Evolutionary conservation across 2,888 invertebrate species (phyloP).

Genomic region (Drosophila nr. perissopoda): DNA sequence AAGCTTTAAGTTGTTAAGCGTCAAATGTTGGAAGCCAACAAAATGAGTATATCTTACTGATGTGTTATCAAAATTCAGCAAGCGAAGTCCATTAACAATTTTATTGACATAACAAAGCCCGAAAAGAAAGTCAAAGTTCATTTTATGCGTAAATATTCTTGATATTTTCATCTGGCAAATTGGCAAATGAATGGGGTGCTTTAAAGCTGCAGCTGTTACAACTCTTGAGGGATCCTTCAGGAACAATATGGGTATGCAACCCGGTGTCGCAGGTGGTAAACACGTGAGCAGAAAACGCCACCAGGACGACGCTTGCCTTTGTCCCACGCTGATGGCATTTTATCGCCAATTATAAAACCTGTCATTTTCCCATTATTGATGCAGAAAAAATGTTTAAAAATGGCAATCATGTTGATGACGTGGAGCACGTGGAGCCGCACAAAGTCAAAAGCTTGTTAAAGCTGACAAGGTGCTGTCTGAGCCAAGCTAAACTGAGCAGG

Average conservation of each 20-base stretch:
- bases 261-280: conserved; percentile 34
- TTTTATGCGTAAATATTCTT: conserved; percentile 37
- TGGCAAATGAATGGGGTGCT: conserved; percentile 16
- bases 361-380: conserved; percentile 68
- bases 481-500: conserved; percentile 18
- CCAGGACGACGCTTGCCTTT: conserved; percentile 15
- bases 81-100: conserved; percentile 54
- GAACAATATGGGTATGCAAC: conserved; percentile 6
- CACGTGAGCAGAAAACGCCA: conserved; percentile 50
- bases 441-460: conserved; percentile 34
- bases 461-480: conserved; percentile 58
- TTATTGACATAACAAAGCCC: conserved; percentile 56
- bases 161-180: neutral
- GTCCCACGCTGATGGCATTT: conserved; percentile 69
- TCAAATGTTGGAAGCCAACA: conserved; percentile 15
- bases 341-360: conserved; percentile 76
- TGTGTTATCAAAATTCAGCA: conserved; percentile 14
- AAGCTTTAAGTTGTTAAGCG: conserved; percentile 35
- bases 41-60: neutral
- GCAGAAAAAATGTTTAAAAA: conserved; percentile 52
- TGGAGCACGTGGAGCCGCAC: conserved; percentile 38
- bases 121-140: conserved; percentile 12
- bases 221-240: neutral
- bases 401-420: conserved; percentile 71
- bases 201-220: conserved; percentile 41